Conservation (phyloP, 2,888 invertebrate genomes). For the Omphaloscelis lunosa region DNA sequence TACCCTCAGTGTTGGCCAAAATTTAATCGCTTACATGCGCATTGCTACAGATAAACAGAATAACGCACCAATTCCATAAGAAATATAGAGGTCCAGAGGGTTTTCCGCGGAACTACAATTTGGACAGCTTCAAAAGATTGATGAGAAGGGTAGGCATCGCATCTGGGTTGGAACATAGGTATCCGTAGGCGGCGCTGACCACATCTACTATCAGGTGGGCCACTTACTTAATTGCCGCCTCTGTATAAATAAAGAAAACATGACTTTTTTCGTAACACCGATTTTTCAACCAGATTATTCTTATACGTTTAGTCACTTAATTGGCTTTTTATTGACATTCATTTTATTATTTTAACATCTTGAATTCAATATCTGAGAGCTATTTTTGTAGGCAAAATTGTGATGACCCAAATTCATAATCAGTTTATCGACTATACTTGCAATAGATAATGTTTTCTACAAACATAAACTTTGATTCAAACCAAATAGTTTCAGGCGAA, state of each 20-base stretch:
- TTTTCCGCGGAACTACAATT: slow-evolving; percentile 32
- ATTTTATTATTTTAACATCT: neutral
- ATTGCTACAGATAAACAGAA: slow-evolving; percentile 34
- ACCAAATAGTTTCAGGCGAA: slow-evolving; percentile 18
- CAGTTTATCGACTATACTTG: neutral
- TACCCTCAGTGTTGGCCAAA: slow-evolving; percentile 5
- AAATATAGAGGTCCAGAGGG: slow-evolving; percentile 44
- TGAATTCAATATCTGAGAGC: neutral
- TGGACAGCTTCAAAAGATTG: slow-evolving; percentile 51
- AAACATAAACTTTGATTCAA: slow-evolving; percentile 9
- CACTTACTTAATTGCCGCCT: neutral
- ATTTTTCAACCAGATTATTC: neutral
- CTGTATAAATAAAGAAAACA: neutral
- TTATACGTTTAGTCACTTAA: neutral
- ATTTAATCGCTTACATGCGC: slow-evolving; percentile 29
- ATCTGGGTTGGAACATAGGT: slow-evolving; percentile 7
- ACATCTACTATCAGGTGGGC: slow-evolving; percentile 8
- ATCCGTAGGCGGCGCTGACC: neutral
- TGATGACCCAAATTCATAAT: neutral
- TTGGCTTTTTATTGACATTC: too few relatives aligned
- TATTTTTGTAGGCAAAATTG: neutral
- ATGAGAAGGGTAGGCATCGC: slow-evolving; percentile 37
- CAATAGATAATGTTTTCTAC: slow-evolving; percentile 6
- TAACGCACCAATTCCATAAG: slow-evolving; percentile 28
- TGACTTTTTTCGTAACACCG: neutral